Evolutionary conservation across 53 echinoderm and acorn worm genomes (phyloP), one percentile per base, ranked within the genome.

Genomic region (Mesocentrotus franciscanus): DNA sequence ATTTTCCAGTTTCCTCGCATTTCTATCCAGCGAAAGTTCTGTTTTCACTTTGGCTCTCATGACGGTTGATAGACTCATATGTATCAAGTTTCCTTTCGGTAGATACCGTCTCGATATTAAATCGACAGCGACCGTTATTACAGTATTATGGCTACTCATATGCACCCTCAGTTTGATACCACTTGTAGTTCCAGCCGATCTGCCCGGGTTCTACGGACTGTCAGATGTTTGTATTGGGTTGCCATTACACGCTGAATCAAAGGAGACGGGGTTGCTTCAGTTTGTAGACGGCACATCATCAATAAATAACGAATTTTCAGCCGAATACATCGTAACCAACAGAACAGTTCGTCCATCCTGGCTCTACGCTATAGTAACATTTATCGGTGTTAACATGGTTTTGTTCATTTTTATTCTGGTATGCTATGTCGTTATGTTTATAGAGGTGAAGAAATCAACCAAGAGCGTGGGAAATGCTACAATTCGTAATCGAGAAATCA

Each of bases 21-120:
- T 93, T 16, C 16, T 93, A 12, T 96, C 96, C 0, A 96, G 96
- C n/a, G 96, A 96, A 71, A 16, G 32, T 15, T 96, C 96, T 2
- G 96, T 96, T 4, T 87, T 96, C 20, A 85, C 49, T 4, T 42
- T 95, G 35, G 61, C 42, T 9, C 61, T 95, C 0, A 95, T 95
- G 56, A 95, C 90, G 0, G 13, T 95, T 10, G 95, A 95, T 62
- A 27, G 95, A 35, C 59, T 92, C 27, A 81, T 95, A 18, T 85
- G 85, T 33, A 85, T 96, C 39, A 49, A 42, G 49, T 96, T 94
- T 87, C 96, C 96, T 1, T 96, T 96, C 64, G 33, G 71, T 27
- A 81, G 39, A 16, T 20, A 29, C 5, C 36, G 64, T 8, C 8
- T 95, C 8, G 22, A 18, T 33, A 2, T 18, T 20, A 95, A 18